Base-by-base conservation (phyloP, 2,888 invertebrate species). In the Cantharis flavilabris region DNA sequence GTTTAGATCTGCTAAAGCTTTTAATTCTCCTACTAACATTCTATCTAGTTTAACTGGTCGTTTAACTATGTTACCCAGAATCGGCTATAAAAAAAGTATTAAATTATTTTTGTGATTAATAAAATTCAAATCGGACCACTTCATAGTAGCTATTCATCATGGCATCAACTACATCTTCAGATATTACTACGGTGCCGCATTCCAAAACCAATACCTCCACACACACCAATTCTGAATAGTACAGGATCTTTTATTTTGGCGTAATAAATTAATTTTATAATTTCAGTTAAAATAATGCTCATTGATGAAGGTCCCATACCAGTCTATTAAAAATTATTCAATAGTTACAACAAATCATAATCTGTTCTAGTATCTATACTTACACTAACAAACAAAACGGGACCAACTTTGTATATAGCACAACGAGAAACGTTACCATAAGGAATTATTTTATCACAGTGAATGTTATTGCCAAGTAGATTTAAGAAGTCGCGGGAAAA, bases 301-400 rank as follows among this genome's bases (percentile, higher is more conserved):
- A 98, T 93, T 0, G 99, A 99, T 5, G 99, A 97, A 73, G 97
- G 95, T 5, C 99, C 99, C 96, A 99, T 99, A 76, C 99, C 99
- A 86, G 99, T 99, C 97, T 97, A 89, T 1, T 90, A 88, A 18
- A n/a, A 70, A 16, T 16, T 28, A n/a, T 14, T 62, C 2, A n/a
- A 49, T 1, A n/a, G n/a, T 63, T 62, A 7, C 9, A 20, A 13
- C 11, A 3, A 62, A 33, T 71, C 28, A 16, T n/a, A 74, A 62
- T 72, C 30, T 65, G 20, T 70, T 80, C 49, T 30, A 2, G 26
- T 30, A 20, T 14, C 49, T n/a, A 49, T n/a, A 93, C 94, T 94
- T 89, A 95, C 95, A 87, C 95, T 96, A 83, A 96, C 92, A 78
- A 94, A 94, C 3, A 97, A 91, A 9, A 97, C 94, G 0, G 96